Conservation (phyloP, 2,797 vertebrate species). For the Eupleurogrammus muticus region DNA sequence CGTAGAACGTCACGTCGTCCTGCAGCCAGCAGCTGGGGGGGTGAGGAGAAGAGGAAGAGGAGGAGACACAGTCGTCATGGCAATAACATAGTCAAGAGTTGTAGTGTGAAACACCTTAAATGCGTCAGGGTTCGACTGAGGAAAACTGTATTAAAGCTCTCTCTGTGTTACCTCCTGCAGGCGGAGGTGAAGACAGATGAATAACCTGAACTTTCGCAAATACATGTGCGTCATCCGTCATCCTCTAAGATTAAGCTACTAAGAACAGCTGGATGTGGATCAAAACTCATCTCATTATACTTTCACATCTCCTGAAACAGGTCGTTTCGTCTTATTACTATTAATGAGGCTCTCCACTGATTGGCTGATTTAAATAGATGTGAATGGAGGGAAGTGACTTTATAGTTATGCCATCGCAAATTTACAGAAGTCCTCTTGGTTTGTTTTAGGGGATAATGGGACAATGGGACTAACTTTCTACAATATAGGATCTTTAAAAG, state of each 20-base stretch:
- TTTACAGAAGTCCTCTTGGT: no score
- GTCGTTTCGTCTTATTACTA: no score
- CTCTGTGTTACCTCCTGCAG: background rate
- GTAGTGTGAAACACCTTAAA: background rate
- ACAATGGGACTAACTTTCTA: no score
- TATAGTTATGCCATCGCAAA: no score
- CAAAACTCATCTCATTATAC: no score
- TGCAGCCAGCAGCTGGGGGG: conserved; percentile 91
- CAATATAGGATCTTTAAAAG: background rate
- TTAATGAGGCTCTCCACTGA: no score
- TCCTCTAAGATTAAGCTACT: background rate
- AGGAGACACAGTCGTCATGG: background rate
- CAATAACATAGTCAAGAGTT: background rate
- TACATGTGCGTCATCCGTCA: background rate
- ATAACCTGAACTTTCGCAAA: background rate
- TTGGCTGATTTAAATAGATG: no score
- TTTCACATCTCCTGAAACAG: no score
- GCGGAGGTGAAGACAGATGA: background rate
- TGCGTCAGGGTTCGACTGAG: background rate
- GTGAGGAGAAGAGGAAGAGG: background rate
- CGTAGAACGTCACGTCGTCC: conserved; percentile 85
- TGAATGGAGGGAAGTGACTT: no score
- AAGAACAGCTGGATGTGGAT: background rate
- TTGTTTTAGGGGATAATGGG: no score
- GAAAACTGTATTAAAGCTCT: background rate